A percentile compares a stretch with the other conserved stretches of the same genome.
phyloP scores from a whole-genome alignment of 2,888 invertebrate genomes.

The Oxycera nigricornis region DNA sequence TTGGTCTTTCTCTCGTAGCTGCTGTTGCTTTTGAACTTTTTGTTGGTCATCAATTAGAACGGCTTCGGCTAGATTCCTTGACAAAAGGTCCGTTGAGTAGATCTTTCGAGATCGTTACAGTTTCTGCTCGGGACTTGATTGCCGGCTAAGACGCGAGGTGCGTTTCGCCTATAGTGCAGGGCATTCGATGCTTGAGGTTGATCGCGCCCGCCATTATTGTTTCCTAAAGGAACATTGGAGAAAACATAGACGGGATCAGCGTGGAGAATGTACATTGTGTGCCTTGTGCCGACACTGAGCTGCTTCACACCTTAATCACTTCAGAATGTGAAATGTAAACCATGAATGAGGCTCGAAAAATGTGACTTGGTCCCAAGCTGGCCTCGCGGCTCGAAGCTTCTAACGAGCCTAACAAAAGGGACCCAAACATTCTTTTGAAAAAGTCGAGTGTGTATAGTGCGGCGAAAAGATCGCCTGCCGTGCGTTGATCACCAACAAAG shows the following conservation, averaged over 20 bases:
- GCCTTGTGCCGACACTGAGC: not conserved
- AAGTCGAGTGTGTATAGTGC: not conserved
- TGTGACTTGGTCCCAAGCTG: not conserved
- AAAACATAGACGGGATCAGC: not conserved
- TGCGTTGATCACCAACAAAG: constrained; percentile 25
- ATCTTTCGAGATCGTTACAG: constrained; percentile 23
- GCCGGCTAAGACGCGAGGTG: not conserved
- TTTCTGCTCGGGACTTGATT: not conserved
- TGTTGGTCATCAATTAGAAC: constrained; percentile 13
- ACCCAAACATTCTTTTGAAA: constrained; percentile 20
- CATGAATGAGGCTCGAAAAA: not conserved
- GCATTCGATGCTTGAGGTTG: not conserved
- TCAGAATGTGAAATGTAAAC: constrained; percentile 6
- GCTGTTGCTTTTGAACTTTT: not conserved
- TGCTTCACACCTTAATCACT: constrained; percentile 32
- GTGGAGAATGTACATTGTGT: not conserved
- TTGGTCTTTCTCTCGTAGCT: not conserved
- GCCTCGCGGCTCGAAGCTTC: not conserved
- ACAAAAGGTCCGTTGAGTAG: constrained; percentile 11
- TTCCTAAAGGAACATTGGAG: not conserved
- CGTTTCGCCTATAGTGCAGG: too few relatives aligned
- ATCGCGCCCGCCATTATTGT: not conserved
- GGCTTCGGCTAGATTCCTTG: not conserved
- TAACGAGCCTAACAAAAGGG: constrained; percentile 20
- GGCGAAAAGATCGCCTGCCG: constrained; percentile 18